phyloP scores from a whole-genome alignment of 1,140 invertebrate genomes.

The Aradophagus sp. region DNA sequence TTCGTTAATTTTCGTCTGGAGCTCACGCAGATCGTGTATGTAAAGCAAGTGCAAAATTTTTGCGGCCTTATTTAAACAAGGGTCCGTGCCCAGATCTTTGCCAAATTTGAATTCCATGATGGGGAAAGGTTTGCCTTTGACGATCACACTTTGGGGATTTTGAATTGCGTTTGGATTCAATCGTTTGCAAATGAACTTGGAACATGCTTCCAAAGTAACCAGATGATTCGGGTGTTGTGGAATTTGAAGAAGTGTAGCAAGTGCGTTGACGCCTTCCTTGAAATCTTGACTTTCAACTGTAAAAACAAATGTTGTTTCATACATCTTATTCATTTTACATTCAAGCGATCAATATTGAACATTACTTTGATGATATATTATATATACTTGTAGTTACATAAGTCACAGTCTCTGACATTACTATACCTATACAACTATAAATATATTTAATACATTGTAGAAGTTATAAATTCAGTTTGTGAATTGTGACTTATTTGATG shows the following conservation, averaged over 20 bases:
- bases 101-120: slow-evolving; percentile 81
- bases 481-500: too few species aligned
- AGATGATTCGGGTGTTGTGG: slow-evolving; percentile 88
- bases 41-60: slow-evolving; percentile 91
- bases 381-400: too few species aligned
- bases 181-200: slow-evolving; percentile 80
- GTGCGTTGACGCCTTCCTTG: slow-evolving; percentile 82
- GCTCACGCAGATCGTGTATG: slow-evolving; percentile 90
- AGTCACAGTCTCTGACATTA: too few species aligned
- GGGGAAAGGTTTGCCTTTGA: slow-evolving; percentile 80
- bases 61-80: slow-evolving; percentile 84
- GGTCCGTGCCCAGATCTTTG: slow-evolving; percentile 81
- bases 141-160: slow-evolving; percentile 77
- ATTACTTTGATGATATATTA: too few species aligned
- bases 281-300: slow-evolving; percentile 89
- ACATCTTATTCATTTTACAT: too few species aligned
- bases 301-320: too few species aligned
- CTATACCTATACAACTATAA: too few species aligned
- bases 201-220: slow-evolving; percentile 84
- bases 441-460: too few species aligned
- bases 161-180: slow-evolving; percentile 81
- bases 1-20: slow-evolving; percentile 97
- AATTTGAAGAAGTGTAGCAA: slow-evolving; percentile 88
- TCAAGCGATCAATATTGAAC: too few species aligned
- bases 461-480: too few species aligned